phyloP scores from a whole-genome alignment of 2,797 vertebrate genomes.

The Mareca strepera region DNA sequence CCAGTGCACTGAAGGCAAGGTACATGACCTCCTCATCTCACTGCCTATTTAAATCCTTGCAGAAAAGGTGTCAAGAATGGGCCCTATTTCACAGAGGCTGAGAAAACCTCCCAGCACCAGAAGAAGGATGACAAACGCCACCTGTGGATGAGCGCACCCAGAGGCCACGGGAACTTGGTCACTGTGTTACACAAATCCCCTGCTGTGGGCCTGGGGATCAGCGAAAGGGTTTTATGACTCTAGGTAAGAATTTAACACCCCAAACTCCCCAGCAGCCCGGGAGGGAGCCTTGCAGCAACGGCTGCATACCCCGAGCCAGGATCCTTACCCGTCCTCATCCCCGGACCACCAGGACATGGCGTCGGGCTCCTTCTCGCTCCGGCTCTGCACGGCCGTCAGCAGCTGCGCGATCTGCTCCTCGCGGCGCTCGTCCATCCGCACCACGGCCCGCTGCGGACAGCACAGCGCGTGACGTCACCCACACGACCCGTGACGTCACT shows the following conservation, averaged over 20 bases:
- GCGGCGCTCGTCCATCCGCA: slow-evolving; percentile 93
- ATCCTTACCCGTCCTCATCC: slow-evolving; percentile 78
- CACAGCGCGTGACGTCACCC: no score
- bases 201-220: rapidly evolving
- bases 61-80: rapidly evolving
- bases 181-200: rapidly evolving
- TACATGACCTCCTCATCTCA: rapidly evolving
- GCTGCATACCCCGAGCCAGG: no score
- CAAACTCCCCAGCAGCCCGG: neutral
- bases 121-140: neutral
- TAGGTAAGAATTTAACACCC: rapidly evolving
- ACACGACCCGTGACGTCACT: no score
- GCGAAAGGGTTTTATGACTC: neutral
- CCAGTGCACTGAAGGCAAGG: neutral
- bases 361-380: slow-evolving; percentile 75
- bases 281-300: neutral
- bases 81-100: rapidly evolving
- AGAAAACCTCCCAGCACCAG: neutral
- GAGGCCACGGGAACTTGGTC: neutral
- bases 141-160: neutral
- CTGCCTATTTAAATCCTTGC: neutral
- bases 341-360: slow-evolving; percentile 82
- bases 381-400: slow-evolving; percentile 87
- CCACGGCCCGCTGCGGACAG: slow-evolving; percentile 74
- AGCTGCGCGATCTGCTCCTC: slow-evolving; percentile 94